Evolutionary conservation across 1,140 invertebrate genomes (phyloP), one percentile per base, ranked within the genome.

Genomic region (Plodia interpunctella): DNA sequence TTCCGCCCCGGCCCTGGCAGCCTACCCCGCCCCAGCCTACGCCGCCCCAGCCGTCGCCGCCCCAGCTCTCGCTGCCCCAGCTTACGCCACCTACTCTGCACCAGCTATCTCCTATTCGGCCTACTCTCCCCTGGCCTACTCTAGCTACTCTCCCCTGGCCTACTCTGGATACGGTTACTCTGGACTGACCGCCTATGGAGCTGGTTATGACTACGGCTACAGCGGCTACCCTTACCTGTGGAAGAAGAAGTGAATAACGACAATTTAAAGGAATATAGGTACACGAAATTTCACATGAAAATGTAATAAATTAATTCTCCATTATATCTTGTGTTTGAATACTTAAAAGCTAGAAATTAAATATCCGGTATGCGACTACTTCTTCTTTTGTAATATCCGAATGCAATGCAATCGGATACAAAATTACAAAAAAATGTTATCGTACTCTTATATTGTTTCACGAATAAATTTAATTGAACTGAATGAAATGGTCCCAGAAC

Each of bases 11-110:
- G 51, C 51, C 20, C 11, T 57, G 13, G 44, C 60, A 1, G 44
- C 54, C 53, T 52, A 55, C 54, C 51, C 54, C 25, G 52, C 38
- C 28, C 44, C 56, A 10, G 50, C 51, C 51, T 5, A 5, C 51
- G 2, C 21, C 13, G 51, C 21, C 51, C 19, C 51, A 5, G 3
- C 49, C 49, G 17, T 6, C 49, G 2, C 20, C 1, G 49, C 49
- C 49, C 2, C 19, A 11, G 49, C 18, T 18, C 4, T 1, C 49
- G 1, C 17, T 11, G 19, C 49, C 18, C 18, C 49, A 2, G 18
- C 6, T 25, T 25, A n/a, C n/a, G n/a, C n/a, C n/a, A n/a, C 49
- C 49, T 10, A 17, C 49, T n/a, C 49, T 17, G 17, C 49, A 4
- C 18, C 49, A 18, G 49, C 49, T 0, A 20, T 17, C 49, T 0